Evolutionary conservation across 2,888 invertebrate species (phyloP), one percentile per base, ranked within the genome.

Genomic region (Pristionchus arcanus): DNA sequence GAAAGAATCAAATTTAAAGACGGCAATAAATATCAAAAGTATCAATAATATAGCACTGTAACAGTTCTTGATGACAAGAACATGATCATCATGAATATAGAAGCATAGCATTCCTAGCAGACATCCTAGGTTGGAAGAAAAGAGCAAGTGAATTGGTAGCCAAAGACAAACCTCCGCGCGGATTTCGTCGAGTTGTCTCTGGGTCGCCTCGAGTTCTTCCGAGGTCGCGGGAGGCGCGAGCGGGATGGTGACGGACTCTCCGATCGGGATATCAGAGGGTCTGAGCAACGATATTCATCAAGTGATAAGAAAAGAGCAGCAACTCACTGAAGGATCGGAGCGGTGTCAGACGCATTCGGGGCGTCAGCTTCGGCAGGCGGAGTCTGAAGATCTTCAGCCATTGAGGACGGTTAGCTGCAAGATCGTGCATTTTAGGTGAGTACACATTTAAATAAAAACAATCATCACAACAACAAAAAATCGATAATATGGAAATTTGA

Each of bases 151-250:
- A 49, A 49, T 9, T 49, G 68, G 55, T 21, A 19, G 2, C 7
- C 9, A 85, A n/a, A 21, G n/a, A 53, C 71, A 19, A 71, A 87
- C 87, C 87, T 87, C 87, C 9, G 87, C 87, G 21, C 87, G 68
- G 1, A 87, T 87, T 37, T 87, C 87, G 53, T 87, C 87, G 71
- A 87, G 71, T 53, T 87, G 87, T 71, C 87, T 19, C 71, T 87
- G 87, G 9, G 68, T 68, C 28, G 68, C 71, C 53, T 68, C 87
- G 21, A 87, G 71, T n/a, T 71, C 71, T 53, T 87, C 87, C n/a
- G n/a, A 19, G 13, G 87, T 42, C 21, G 68, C 87, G 31, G 71
- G 49, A 49, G 68, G 49, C 19, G 68, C 53, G 28, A 59, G 71
- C 15, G 87, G 87, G 31, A 87, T 53, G 71, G 34, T 21, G 16